Evolutionary conservation across 2,888 invertebrate genomes (phyloP), one percentile per base, ranked within the genome.

Genomic region (Pinctada fucata): DNA sequence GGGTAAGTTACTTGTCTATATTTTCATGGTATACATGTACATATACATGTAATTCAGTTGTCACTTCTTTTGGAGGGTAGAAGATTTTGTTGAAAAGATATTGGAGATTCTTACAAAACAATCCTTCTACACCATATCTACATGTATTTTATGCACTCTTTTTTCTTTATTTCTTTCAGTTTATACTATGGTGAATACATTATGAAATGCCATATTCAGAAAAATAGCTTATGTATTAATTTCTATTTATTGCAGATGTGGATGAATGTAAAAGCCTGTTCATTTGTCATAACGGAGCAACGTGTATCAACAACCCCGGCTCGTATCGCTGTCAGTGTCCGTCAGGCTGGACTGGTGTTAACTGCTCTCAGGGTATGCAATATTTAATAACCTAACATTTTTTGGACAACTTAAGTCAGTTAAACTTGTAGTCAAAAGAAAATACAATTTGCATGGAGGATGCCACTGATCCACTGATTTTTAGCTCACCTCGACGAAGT

Each of bases 321-420:
- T 80, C 83, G 0, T 86, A 80, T 78, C 76, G 80, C 3, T 86
- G 86, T 75, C 81, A 80, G 47, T 86, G 86, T 79, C 81, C 80
- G 1, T 75, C 76, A 0, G 99, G 99, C 91, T 97, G 97, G 91
- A 95, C 96, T 1, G 98, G 97, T 86, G 97, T 97, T 31, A 96
- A 97, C 88, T 99, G 98, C 58, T 58, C 58, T 58, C 8, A 58
- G 13, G 58, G 58, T 31, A 31, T 31, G 31, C 0, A 31, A 66
- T 10, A 10, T 66, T 31, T 66, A 1, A 10, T 16, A 8, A n/a
- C 2, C 31, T n/a, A 16, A 66, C 67, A 66, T n/a, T 16, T 1
- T 66, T 1, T n/a, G 31, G 13, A 10, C 31, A 58, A 13, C 8
- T 58, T 10, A 58, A 58, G 13, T 8, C 13, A 10, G 10, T 10